Percentiles rank a stretch among this genome's conserved stretches.
Evolutionary conservation across 2,113 vertebrate genomes (phyloP).

Genomic region (Callithrix jacchus): DNA sequence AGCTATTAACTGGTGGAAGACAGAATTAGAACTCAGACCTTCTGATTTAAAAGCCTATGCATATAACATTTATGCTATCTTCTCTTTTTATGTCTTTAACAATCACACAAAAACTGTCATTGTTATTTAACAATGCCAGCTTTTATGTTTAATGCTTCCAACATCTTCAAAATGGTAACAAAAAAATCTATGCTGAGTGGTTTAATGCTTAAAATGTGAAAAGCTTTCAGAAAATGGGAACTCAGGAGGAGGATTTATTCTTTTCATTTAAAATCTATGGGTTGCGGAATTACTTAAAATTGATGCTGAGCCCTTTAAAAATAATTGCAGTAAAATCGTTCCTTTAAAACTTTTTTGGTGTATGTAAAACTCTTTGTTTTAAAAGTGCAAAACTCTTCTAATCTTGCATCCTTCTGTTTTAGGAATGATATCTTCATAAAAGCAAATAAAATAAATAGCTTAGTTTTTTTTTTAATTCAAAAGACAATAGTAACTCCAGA

Average conservation of each 20-base stretch:
- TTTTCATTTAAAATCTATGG: background rate
- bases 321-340: background rate
- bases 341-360: background rate
- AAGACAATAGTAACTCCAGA: background rate
- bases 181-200: background rate
- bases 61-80: background rate
- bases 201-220: background rate
- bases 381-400: background rate
- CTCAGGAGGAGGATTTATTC: background rate
- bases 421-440: background rate
- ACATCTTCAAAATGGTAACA: constrained; percentile 29
- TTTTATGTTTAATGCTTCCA: background rate
- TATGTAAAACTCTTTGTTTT: background rate
- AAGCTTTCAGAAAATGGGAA: background rate
- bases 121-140: background rate
- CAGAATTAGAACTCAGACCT: background rate
- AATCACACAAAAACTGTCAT: too few species aligned
- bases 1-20: background rate
- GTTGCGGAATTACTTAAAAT: background rate
- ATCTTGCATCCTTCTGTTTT: background rate
- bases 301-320: background rate
- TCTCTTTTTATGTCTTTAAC: background rate
- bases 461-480: background rate
- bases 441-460: constrained; percentile 11
- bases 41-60: background rate